Evolutionary conservation across 2,797 vertebrate genomes (phyloP), one percentile per base, ranked within the genome.

Genomic region (Labroides dimidiatus): DNA sequence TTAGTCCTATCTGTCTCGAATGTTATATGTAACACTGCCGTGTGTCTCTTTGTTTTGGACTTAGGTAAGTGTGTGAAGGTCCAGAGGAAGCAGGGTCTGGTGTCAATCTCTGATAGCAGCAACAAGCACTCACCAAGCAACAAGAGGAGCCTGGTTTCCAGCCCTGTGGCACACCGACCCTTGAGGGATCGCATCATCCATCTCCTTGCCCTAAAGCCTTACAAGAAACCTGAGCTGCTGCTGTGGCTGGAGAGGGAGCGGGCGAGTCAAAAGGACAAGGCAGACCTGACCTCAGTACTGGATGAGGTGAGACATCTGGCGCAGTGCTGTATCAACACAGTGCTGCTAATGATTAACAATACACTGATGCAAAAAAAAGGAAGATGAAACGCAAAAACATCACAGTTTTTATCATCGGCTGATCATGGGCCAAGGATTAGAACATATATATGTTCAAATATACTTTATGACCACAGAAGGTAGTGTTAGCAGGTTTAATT

Each of bases 111-210:
- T 27, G 93, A 94, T 60, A 75, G 80, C 82, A 82, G 78, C 83
- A 91, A 85, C 84, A 92, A 86, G 79, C 90, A 91, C 65, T 87
- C 92, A 65, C 94, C 94, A 39, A 93, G 84, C 83, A 93, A 92
- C 87, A 93, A 93, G 88, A 93, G 89, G 86, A 90, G 82, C 75
- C 74, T 88, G 69, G 77, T 81, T 39, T 82, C 86, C 27, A 83
- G 86, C 60, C 73, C 89, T 12, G 88, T 88, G 89, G 91, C 83
- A 73, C 91, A 93, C 53, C 87, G 92, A 58, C 81, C 91, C n/a
- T 77, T 95, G 43, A 90, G 85, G 70, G 95, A 94, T 39, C 93
- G 93, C 43, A 65, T 93, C 74, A 84, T 94, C 84, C 95, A 95
- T 83, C 87, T 93, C 68, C 74, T 92, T 72, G 93, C 94, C 81